These are phyloP conservation scores for Tupaia chinensis DNA, from an alignment of 2,113 vertebrate species.

Conservation along the genomic window DNA sequence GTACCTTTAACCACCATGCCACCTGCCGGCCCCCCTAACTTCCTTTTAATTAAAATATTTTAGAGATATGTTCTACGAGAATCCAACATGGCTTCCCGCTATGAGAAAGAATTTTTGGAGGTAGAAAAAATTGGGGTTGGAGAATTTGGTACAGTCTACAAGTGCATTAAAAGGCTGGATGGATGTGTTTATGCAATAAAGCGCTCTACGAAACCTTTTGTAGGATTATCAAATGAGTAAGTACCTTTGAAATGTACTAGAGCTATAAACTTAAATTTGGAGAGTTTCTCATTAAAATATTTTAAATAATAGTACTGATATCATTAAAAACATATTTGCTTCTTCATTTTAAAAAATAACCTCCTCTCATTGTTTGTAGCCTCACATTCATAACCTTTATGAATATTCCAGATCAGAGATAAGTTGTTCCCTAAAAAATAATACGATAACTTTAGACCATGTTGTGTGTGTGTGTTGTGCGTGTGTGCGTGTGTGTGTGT, in stretches of 20 bases:
- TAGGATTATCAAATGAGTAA: conserved; percentile 95
- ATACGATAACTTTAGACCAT: background rate
- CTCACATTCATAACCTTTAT: conserved; percentile 10
- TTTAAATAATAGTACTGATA: background rate
- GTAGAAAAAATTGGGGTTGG: conserved; percentile 95
- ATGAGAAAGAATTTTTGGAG: conserved; percentile 97
- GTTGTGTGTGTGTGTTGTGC: too few relatives aligned
- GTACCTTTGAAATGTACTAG: conserved; percentile 80
- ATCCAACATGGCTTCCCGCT: conserved; percentile 94
- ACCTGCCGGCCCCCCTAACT: too few relatives aligned
- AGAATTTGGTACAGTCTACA: conserved; percentile 96
- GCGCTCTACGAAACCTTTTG: conserved; percentile 91
- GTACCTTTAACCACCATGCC: too few relatives aligned
- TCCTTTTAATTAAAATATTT: conserved; percentile 61
- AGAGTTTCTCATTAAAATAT: conserved; percentile 21
- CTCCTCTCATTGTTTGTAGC: background rate
- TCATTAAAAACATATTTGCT: background rate
- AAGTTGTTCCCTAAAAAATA: conserved; percentile 1
- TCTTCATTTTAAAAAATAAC: background rate
- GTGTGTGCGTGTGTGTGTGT: too few relatives aligned
- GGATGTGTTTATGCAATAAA: conserved; percentile 98
- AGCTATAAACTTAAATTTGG: background rate
- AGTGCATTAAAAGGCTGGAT: conserved; percentile 97
- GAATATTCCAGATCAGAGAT: background rate
- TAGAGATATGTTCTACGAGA: conserved; percentile 92